These are phyloP conservation scores for Podotricha telesiphe DNA, from an alignment of 2,888 invertebrate genomes.

Conservation along the genomic window DNA sequence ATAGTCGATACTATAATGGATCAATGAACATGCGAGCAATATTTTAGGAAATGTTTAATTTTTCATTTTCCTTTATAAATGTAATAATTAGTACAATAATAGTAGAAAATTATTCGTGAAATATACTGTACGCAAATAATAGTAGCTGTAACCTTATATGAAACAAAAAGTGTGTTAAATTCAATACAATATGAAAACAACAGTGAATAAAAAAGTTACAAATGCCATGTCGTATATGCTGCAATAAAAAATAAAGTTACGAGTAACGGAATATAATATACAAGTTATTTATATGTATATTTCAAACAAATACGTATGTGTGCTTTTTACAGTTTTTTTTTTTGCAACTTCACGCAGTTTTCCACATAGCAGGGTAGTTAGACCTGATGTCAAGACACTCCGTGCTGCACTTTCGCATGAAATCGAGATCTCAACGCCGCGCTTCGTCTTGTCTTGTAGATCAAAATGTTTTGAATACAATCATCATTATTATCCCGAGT, in stretches of 20 bases:
- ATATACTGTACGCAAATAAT: not conserved
- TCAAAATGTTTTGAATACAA: too few species aligned
- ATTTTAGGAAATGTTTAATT: not conserved
- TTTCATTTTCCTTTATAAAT: too few species aligned
- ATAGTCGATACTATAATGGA: not conserved
- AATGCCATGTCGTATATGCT: not conserved
- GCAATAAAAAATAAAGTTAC: constrained; percentile 7
- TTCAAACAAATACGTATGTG: too few species aligned
- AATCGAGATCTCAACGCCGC: too few species aligned
- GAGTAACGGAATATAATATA: not conserved
- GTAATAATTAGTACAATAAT: too few species aligned
- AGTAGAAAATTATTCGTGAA: not conserved
- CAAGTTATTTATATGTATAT: not conserved
- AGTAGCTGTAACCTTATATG: not conserved
- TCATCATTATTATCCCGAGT: too few species aligned
- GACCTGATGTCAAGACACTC: too few species aligned
- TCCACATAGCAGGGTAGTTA: too few species aligned
- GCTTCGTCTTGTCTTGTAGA: too few species aligned
- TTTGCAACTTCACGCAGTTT: too few species aligned
- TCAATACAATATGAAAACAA: constrained; percentile 7
- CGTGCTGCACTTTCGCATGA: too few species aligned
- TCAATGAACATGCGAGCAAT: not conserved
- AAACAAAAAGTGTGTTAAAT: constrained; percentile 12
- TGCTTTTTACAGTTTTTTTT: too few species aligned
- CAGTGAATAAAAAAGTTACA: not conserved